Evolutionary conservation across 2,888 invertebrate species (phyloP), one percentile per base, ranked within the genome.

Genomic region (Monoplex corrugatus): DNA sequence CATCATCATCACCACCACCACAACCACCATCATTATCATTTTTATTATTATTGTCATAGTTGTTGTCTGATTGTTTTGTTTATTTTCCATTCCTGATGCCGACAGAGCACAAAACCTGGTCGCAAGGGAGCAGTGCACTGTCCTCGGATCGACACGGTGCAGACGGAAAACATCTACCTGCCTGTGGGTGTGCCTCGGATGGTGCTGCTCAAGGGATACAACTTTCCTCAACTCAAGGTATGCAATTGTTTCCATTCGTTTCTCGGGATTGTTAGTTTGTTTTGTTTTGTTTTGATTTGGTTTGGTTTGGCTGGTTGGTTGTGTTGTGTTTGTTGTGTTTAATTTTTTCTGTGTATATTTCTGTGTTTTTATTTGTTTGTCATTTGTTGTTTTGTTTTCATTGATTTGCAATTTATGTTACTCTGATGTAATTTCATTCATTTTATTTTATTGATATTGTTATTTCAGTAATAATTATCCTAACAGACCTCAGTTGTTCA

Each of bases 51-150:
- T 75, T 75, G 75, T 75, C n/a, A n/a, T n/a, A n/a, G n/a, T n/a
- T n/a, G n/a, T 10, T 75, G 5, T 75, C 43, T 10, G 40, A 43
- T 80, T 80, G n/a, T 40, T 80, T 35, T 38, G 8, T 35, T 75
- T 88, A 40, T 89, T 44, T 23, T 35, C 16, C 43, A 10, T 88
- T 40, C 45, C 43, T 40, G 40, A 23, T 32, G 2, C 10, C 63
- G 78, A 43, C 88, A 91, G 90, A 91, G 90, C 86, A 90, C 83
- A 19, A 90, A 91, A 63, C 91, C 93, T 19, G 94, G 94, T 23
- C 92, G 91, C 86, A 91, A 91, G 57, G 94, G 94, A 1, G 92
- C 93, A 0, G 88, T 92, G 32, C 93, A 93, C 91, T 94, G 94
- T 90, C 94, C 94, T 6, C 91, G 92, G 50, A 92, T 94, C 57